Percentiles rank a stretch among this genome's conserved stretches.
Evolutionary conservation across 2,113 vertebrate genomes (phyloP).

Genomic region (Nesoenas mayeri): DNA sequence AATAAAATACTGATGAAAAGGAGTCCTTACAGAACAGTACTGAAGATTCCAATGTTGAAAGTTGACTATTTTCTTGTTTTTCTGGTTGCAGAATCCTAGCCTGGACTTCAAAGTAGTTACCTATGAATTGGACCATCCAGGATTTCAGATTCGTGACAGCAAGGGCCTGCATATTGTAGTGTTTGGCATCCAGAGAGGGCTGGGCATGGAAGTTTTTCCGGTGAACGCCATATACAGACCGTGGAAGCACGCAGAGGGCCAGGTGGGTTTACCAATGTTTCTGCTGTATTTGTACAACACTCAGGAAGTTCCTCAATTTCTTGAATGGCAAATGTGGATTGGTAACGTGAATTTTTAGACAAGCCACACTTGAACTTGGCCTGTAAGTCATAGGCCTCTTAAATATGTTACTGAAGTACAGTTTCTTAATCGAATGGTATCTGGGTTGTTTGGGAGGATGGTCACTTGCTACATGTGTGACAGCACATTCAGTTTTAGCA

Average conservation of each 20-base stretch:
- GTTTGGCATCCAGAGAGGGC: slow-evolving; percentile 94
- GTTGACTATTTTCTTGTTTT: background rate
- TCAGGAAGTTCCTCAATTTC: background rate
- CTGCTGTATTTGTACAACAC: background rate
- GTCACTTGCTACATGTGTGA: background rate
- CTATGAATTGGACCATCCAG: slow-evolving; percentile 94
- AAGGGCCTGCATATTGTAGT: slow-evolving; percentile 97
- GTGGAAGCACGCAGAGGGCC: slow-evolving; percentile 98
- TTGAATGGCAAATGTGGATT: background rate
- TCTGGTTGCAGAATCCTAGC: slow-evolving; percentile 86
- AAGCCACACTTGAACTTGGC: background rate
- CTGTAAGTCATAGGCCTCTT: background rate
- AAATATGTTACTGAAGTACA: background rate
- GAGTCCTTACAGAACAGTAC: background rate
- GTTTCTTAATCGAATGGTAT: background rate
- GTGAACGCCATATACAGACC: slow-evolving; percentile 97
- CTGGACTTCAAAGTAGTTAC: slow-evolving; percentile 99
- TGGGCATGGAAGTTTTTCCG: slow-evolving; percentile 96
- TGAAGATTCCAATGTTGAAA: background rate
- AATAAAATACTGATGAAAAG: background rate
- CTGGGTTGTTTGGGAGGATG: background rate
- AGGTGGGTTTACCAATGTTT: slow-evolving; percentile 73
- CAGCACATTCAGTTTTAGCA: background rate
- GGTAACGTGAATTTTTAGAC: background rate
- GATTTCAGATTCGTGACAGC: slow-evolving; percentile 95